phyloP scores from a whole-genome alignment of 2,797 vertebrate genomes.

The Sciurus carolinensis region DNA sequence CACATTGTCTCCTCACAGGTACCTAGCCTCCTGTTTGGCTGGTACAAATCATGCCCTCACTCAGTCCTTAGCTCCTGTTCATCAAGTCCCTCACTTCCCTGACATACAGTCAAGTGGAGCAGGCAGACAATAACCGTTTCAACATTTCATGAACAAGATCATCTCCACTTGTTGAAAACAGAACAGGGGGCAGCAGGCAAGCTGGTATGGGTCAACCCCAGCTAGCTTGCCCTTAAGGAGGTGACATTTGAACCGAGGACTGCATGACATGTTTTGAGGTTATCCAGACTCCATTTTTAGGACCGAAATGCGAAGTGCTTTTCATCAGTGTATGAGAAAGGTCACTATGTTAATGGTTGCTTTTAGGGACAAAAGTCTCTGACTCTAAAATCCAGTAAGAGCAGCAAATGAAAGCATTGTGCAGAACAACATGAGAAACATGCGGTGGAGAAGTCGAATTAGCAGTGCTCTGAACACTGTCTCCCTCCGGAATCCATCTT shows the following conservation, averaged over 20 bases:
- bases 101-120: not conserved
- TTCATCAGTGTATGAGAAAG: not conserved
- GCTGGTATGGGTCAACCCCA: not conserved
- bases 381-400: constrained; percentile 51
- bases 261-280: not conserved
- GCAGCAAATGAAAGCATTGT: not conserved
- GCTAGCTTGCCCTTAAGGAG: not conserved
- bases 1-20: not conserved
- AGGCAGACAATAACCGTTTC: not conserved
- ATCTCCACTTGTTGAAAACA: not conserved
- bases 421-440: not conserved
- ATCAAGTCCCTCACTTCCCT: not conserved
- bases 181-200: not conserved
- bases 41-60: not conserved
- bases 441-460: not conserved
- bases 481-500: not conserved
- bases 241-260: not conserved
- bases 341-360: not conserved
- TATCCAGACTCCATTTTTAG: not conserved
- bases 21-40: not conserved
- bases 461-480: not conserved
- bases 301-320: not conserved
- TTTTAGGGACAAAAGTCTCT: not conserved
- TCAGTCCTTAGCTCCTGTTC: not conserved
- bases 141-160: not conserved